phyloP scores from a whole-genome alignment of 2,113 vertebrate genomes.

The Heterochromis multidens region DNA sequence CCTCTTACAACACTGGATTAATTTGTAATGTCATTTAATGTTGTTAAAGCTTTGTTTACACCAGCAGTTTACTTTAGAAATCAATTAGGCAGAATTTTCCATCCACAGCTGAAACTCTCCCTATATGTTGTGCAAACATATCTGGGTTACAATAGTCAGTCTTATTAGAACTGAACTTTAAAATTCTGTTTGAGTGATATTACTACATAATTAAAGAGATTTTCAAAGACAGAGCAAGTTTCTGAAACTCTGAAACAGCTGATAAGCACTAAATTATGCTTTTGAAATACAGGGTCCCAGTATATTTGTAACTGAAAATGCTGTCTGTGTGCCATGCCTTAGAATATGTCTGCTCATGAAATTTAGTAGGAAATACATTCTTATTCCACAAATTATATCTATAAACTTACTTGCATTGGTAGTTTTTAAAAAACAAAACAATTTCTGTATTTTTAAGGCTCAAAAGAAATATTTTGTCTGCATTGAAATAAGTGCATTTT shows the following conservation, averaged over 20 bases:
- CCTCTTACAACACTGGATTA: not conserved
- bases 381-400: not conserved
- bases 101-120: not conserved
- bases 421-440: no score
- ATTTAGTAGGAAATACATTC: not conserved
- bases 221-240: not conserved
- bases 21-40: not conserved
- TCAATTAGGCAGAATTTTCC: not conserved
- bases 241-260: not conserved
- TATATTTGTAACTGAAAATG: slow-evolving; percentile 2
- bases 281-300: not conserved
- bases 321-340: not conserved
- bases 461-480: not conserved
- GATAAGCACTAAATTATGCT: not conserved
- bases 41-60: not conserved
- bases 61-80: not conserved
- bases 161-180: not conserved
- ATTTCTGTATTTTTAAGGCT: not conserved
- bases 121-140: not conserved
- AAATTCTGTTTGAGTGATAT: not conserved
- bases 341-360: not conserved
- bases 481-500: not conserved
- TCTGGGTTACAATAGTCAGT: not conserved
- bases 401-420: not conserved
- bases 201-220: not conserved